Base-by-base conservation (phyloP, 2,888 invertebrate genomes). In the Megastigmus dorsalis region DNA sequence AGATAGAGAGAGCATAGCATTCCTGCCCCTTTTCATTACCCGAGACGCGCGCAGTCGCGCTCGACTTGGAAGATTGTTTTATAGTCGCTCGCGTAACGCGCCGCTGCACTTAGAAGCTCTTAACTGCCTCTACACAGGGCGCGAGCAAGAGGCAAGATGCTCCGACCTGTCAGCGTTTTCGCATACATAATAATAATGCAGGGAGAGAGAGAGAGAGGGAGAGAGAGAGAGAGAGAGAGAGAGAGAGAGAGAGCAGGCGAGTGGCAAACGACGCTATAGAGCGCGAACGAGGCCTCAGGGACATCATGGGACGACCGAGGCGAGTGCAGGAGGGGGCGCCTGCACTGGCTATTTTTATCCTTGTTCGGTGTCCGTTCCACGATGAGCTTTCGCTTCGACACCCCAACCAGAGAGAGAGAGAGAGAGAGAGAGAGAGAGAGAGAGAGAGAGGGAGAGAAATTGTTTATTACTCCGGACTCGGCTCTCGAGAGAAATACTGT, bases 101-200 rank as follows among this genome's bases (percentile, higher is more conserved):
- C 62, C 26, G 57, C 38, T 68, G 68, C 74, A 67, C 60, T 67
- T 67, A 52, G 50, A 30, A n/a, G 63, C 57, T 63, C 71, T 63
- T 70, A 69, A 69, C 69, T 69, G 69, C 68, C 41, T 33, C n/a
- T 26, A 4, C 36, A 18, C 30, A 6, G 4, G 45, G 20, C 13
- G 33, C 43, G n/a, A 26, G 18, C 15, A n/a, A n/a, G n/a, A n/a
- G n/a, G n/a, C n/a, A n/a, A n/a, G n/a, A n/a, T n/a, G n/a, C n/a
- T n/a, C n/a, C 26, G 23, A 3, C 26, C 23, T 6, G 36, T 36
- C 60, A 41, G 69, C 62, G 30, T 57, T 65, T 65, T 55, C 48
- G 71, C 57, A 63, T 71, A 65, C 57, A 71, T 57, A 71, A 65
- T n/a, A n/a, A n/a, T n/a, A n/a, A n/a, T n/a, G n/a, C n/a, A n/a